Base-by-base conservation (phyloP, 2,888 invertebrate genomes). In the Escarpia spicata region DNA sequence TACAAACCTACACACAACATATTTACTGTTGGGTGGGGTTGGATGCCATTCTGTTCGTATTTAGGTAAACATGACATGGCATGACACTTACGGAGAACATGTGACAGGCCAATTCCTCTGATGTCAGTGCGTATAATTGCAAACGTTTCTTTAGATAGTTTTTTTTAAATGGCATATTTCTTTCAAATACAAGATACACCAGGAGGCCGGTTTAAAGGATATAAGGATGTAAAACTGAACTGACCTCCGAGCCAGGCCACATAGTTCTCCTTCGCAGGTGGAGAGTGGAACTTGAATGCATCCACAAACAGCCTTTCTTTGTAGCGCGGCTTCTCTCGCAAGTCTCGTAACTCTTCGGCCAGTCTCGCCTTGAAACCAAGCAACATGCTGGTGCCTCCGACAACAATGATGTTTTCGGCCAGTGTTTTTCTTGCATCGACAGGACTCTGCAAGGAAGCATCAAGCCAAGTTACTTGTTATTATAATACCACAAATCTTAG, bases 341-440 rank as follows among this genome's bases (percentile, higher is more conserved):
- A 97, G 93, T 97, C 95, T 60, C 97, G 97, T 93, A 99, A 97
- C 96, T 99, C 99, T 1, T 97, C 97, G 94, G 98, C 97, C 0
- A 99, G 97, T 92, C 99, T 97, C 43, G 98, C 97, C 95, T 97
- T 97, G 95, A 99, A 98, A 0, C 99, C 91, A 92, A 98, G 98
- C 94, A 98, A 97, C 97, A 98, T 98, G 0, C 98, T 97, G 2
- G 98, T 98, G 19, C 99, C 99, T 75, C 99, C 99, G 92, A 98
- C 97, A 43, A 99, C 97, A 92, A 99, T 97, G 94, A 99, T 97
- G 96, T 98, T 98, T 96, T 98, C 98, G 0, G 98, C 98, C 90
- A 99, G 97, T 92, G 97, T 97, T 92, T 97, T 97, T 26, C 99
- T 97, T 93, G 98, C 97, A 97, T 99, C 99, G 44, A 98, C 97